Base-by-base conservation (phyloP, 2,888 invertebrate genomes). In the Euphydryas editha region DNA sequence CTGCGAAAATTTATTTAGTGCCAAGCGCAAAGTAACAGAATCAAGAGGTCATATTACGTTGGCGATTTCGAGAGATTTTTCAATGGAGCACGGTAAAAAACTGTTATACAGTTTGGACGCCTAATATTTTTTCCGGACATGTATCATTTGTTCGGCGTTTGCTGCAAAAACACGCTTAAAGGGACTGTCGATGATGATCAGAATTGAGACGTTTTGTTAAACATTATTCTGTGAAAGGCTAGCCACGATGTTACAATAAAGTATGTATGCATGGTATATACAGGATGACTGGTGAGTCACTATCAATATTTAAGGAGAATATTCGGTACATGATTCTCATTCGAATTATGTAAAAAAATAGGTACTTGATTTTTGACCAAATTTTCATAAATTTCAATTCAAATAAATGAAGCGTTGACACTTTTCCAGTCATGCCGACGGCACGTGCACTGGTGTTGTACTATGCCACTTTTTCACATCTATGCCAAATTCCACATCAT, bases 1-100 rank as follows among this genome's bases (percentile, higher is more conserved):
- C 30, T 62, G 55, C 20, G 62, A 17, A 46, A 62, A 61, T 61
- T 61, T 62, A 62, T 62, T 62, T 62, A 46, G 42, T 46, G 36
- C 10, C 37, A 54, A 59, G 62, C 54, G 17, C n/a, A 67, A 67
- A 67, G 54, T 55, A 18, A 51, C 39, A 21, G 15, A 47, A 47
- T 49, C 54, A 18, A 62, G 24, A 62, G 59, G 24, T 42, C 42
- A 46, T 3, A 24, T 17, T 54, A 54, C 24, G 47, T 39, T 57
- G 62, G 57, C 30, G 18, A 21, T n/a, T 17, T 18, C 24, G 13
- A 59, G 46, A 46, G 21, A 62, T 62, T 57, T 62, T 62, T 56
- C 57, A 57, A 57, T 39, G 47, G 37, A 57, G 37, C 47, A 44
- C 37, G 24, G 49, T n/a, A 37, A 56, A 62, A 57, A 62, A 54